Evolutionary conservation across 2,888 invertebrate genomes (phyloP).

Genomic region (Crepidodera aurea): DNA sequence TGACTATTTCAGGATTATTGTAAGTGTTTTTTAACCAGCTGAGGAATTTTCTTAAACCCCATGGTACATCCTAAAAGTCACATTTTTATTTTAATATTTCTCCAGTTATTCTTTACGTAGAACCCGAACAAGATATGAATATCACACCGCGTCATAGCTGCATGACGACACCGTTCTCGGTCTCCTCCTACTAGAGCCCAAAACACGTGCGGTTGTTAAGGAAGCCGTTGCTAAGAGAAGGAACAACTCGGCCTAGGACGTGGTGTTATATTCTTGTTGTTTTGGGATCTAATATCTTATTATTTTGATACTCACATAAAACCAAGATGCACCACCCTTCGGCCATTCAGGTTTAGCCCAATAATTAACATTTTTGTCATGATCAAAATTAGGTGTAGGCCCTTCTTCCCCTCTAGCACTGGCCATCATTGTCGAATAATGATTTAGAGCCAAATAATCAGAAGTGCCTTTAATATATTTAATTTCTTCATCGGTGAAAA

Average conservation of each 20-base stretch:
- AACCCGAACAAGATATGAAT: too few relatives aligned
- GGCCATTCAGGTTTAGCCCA: slow-evolving; percentile 57
- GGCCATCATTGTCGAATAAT: slow-evolving; percentile 71
- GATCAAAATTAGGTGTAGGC: slow-evolving; percentile 26
- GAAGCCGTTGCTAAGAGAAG: too few relatives aligned
- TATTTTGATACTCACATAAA: slow-evolving; percentile 51
- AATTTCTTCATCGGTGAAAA: slow-evolving; percentile 69
- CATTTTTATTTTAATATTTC: too few relatives aligned
- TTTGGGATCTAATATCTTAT: too few relatives aligned
- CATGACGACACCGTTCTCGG: too few relatives aligned
- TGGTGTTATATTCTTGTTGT: too few relatives aligned
- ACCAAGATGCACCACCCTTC: slow-evolving; percentile 48
- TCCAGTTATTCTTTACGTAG: too few relatives aligned
- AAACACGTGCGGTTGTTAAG: too few relatives aligned
- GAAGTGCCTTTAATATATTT: slow-evolving; percentile 67
- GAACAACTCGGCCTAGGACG: too few relatives aligned
- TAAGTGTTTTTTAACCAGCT: slow-evolving; percentile 43
- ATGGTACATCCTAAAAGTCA: slow-evolving; percentile 41
- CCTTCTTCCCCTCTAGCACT: slow-evolving; percentile 24
- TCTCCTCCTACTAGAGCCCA: too few relatives aligned
- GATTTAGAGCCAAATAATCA: slow-evolving; percentile 80
- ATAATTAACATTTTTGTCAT: slow-evolving; percentile 59
- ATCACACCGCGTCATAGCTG: too few relatives aligned
- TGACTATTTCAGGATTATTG: slow-evolving; percentile 42
- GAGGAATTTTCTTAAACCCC: slow-evolving; percentile 42